Base-by-base conservation (phyloP, 2,797 vertebrate genomes). In the Gallinago stenura region DNA sequence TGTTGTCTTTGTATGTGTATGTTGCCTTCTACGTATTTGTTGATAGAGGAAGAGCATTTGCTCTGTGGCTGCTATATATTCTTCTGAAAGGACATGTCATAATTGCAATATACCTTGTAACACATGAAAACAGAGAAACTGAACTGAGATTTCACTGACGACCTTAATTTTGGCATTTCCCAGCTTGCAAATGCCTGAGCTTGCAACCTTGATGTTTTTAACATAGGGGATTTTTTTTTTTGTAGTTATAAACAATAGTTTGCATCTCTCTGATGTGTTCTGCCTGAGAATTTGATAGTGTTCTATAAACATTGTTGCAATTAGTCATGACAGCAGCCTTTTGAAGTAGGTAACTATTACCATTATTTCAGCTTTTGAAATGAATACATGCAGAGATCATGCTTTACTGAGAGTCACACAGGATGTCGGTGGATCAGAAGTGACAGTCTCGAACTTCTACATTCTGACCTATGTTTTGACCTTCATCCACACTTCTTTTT, bases 311-410 rank as follows among this genome's bases (percentile, higher is more conserved):
- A 62, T 22, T 83, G 68, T 71, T 61, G 12, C 2, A 2, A 71
- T 78, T 71, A 87, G 33, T 82, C 68, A 57, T 85, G 68, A 60
- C 8, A 68, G n/a, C 18, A 81, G 25, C 45, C 69, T 91, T 96
- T 75, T 93, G 87, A 94, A 88, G 72, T 85, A 48, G 82, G 51
- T 53, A 83, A 85, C 78, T 87, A 8, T 61, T 68, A 48, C n/a
- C 24, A 17, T 91, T 93, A 83, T 68, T 94, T 93, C 72, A 71
- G 57, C 72, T 89, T 96, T 81, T 91, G 33, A 83, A 93, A 83
- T 69, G 9, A 81, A 58, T 53, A 39, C 82, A 65, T 65, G 58
- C 15, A 26, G 91, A 86, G 89, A 81, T 61, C 26, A 48, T 73
- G 65, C 53, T 89, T 90, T 62, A 43, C 33, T 76, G 46, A 90